Evolutionary conservation across 2,888 invertebrate species (phyloP).

Genomic region (Falcaria lacertinaria): DNA sequence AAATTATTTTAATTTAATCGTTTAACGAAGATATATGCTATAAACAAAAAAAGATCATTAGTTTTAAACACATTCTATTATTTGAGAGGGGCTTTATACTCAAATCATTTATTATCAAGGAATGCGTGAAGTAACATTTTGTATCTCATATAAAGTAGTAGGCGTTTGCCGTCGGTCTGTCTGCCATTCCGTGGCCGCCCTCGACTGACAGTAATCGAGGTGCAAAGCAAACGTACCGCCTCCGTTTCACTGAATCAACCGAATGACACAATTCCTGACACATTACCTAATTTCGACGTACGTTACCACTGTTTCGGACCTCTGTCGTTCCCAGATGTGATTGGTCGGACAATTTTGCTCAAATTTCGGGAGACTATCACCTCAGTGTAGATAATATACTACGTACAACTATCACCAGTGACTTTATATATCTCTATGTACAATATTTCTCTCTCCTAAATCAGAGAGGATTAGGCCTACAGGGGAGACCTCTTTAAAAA

Average conservation of each 20-base stretch:
- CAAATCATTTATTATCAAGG: constrained; percentile 18
- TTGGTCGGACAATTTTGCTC: constrained; percentile 9
- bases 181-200: constrained; percentile 50
- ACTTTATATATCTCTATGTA: no score
- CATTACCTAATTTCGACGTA: constrained; percentile 65
- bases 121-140: constrained; percentile 21
- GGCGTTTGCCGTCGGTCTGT: constrained; percentile 52
- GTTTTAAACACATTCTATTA: no score
- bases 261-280: constrained; percentile 74
- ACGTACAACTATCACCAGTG: no score
- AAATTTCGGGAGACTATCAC: constrained; percentile 11
- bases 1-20: no score
- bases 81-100: no score
- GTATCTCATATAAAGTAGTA: constrained; percentile 30
- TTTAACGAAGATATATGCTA: no score
- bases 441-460: background rate
- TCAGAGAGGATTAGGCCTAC: constrained; percentile 71
- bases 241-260: constrained; percentile 66
- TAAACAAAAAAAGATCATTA: no score
- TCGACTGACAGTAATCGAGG: constrained; percentile 55
- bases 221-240: constrained; percentile 68
- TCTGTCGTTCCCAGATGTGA: constrained; percentile 25
- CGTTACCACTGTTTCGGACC: constrained; percentile 49
- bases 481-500: constrained; percentile 77
- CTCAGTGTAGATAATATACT: no score